A percentile compares a stretch with the other conserved stretches of the same genome.
Conservation (phyloP, 2,113 vertebrate genomes). For the Lucifuga dentata region DNA sequence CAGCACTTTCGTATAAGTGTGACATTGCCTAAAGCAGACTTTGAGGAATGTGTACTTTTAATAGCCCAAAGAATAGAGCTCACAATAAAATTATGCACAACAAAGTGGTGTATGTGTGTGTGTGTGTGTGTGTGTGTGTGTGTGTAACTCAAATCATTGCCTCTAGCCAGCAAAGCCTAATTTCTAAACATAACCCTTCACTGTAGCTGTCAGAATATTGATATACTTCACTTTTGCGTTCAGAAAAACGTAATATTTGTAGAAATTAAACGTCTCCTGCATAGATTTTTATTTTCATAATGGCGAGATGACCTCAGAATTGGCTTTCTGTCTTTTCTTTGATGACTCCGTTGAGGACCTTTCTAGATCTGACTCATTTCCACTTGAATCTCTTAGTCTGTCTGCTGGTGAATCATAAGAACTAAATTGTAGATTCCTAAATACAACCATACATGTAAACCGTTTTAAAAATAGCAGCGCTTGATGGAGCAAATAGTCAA, state of each 20-base stretch:
- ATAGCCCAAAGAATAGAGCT: conserved; percentile 36
- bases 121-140: conserved; percentile 46
- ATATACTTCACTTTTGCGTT: conserved; percentile 13
- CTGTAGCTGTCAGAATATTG: conserved; percentile 24
- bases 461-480: too few species aligned
- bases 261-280: conserved; percentile 20
- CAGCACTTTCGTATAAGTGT: too few species aligned
- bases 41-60: conserved; percentile 51
- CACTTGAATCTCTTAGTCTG: conserved; percentile 10
- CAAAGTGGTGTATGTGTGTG: conserved; percentile 37
- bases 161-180: conserved; percentile 38
- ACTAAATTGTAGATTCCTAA: too few species aligned
- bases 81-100: conserved; percentile 11
- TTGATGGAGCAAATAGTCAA: too few species aligned
- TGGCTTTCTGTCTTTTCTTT: conserved; percentile 5
- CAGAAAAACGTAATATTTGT: conserved; percentile 2
- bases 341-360: conserved; percentile 15
- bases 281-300: conserved; percentile 18
- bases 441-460: too few species aligned
- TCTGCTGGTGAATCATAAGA: too few species aligned
- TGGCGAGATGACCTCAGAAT: conserved; percentile 28
- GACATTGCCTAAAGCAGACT: conserved; percentile 34
- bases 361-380: conserved; percentile 29
- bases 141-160: conserved; percentile 59
- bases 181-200: conserved; percentile 46